Base-by-base conservation (phyloP, 2,113 vertebrate genomes). In the Phrynosoma blainvillii region DNA sequence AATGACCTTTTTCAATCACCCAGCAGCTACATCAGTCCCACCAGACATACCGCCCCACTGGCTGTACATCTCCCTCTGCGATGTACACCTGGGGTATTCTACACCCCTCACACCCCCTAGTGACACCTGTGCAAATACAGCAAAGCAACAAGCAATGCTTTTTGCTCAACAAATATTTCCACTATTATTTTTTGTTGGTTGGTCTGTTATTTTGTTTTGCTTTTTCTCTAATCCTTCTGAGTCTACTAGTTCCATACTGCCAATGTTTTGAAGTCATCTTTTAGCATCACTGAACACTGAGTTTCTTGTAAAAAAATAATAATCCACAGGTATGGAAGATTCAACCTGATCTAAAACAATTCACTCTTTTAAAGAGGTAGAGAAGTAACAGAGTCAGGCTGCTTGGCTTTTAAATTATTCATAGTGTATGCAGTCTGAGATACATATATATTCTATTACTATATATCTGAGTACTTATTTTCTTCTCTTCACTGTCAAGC, bases 201-300 rank as follows among this genome's bases (percentile, higher is more conserved):
- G 36, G 25, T 18, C 1, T 54, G 65, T 47, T 70, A 59, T 11
- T 42, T 47, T 13, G 47, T 30, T n/a, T 94, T 92, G 88, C 71
- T 87, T 74, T 93, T 89, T 79, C 87, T 92, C 86, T 91, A 93
- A 88, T 20, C 89, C 92, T 91, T 93, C 92, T 93, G 92, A 94
- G 89, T 91, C 94, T 85, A 89, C 84, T 90, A 94, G 89, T 83
- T 94, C 91, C 90, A 40, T 86, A 89, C 90, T 85, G 84, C 88
- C 93, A 90, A 86, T 91, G 94, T 86, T 95, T 95, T 95, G 93
- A 95, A 93, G 93, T 94, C 88, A 90, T 92, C 90, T 95, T 95
- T 94, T 89, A 94, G 71, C 94, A 47, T 47, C 47, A 47, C 47
- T 47, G 92, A 85, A 54, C 13, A 89, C 89, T 12, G 89, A 92